These are phyloP conservation scores for Jacana jacana DNA, from an alignment of 2,113 vertebrate species.

Conservation along the genomic window DNA sequence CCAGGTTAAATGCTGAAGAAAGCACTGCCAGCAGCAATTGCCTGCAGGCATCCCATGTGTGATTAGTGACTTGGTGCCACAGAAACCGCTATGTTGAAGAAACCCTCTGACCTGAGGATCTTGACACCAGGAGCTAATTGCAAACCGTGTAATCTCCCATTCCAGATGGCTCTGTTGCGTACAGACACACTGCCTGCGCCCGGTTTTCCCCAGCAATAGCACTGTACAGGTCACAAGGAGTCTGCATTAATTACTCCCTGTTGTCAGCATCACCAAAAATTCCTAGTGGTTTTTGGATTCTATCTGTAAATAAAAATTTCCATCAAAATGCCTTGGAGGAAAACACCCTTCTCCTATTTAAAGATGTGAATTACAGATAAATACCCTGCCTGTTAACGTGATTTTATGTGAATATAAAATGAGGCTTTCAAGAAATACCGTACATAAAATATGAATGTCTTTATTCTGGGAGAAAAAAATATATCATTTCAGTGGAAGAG, in stretches of 20 bases:
- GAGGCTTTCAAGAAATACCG: slow-evolving; percentile 34
- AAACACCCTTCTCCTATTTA: neutral
- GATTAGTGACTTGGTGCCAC: neutral
- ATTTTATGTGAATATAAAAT: slow-evolving; percentile 46
- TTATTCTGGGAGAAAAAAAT: slow-evolving; percentile 2
- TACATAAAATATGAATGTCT: neutral
- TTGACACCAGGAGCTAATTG: neutral
- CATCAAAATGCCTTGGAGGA: slow-evolving; percentile 26
- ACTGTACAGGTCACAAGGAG: neutral
- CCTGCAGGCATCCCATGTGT: neutral
- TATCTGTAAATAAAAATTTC: slow-evolving; percentile 26
- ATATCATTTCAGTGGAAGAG: neutral
- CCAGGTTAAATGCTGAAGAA: slow-evolving; percentile 26
- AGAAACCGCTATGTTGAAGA: neutral
- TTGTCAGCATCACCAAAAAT: neutral
- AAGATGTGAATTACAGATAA: slow-evolving; percentile 33
- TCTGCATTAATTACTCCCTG: neutral
- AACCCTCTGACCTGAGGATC: neutral
- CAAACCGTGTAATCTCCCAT: neutral
- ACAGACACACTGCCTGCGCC: neutral
- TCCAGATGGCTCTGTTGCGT: neutral
- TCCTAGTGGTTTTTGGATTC: neutral
- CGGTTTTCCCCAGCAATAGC: neutral
- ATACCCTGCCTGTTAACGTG: neutral
- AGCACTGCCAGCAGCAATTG: neutral